Evolutionary conservation across 2,113 vertebrate genomes (phyloP), one percentile per base, ranked within the genome.

Genomic region (Ailuropoda melanoleuca): DNA sequence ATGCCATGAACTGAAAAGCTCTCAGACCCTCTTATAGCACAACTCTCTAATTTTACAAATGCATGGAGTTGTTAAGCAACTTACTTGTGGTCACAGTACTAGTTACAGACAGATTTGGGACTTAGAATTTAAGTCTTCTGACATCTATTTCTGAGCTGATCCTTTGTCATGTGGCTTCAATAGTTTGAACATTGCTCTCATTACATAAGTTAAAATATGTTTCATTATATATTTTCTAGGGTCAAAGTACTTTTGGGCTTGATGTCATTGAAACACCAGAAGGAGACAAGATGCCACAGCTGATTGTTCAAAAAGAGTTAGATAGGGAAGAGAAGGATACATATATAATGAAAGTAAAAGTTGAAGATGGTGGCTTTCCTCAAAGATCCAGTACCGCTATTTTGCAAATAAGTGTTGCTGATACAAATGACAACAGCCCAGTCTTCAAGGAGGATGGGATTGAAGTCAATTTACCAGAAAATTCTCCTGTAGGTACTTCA

Each of bases 321-420:
- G 99, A 99, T 72, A 99, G 99, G 26, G 99, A 99, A 98, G 99
- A 99, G 95, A 99, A 99, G 97, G 99, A 99, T 96, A 99, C 99
- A 9, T 99, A 99, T 97, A 99, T 99, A 96, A 99, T 99, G 99
- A 99, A 99, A 98, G 99, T 99, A 97, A 99, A 99, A 98, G 99
- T 99, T 19, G 99, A 99, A 96, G 99, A 99, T 90, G 99, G 99
- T 34, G 99, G 99, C 74, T 99, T 98, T 93, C 99, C 99, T 48
- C 99, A 99, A 24, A 99, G 99, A 98, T 99, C 99, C 93, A 99
- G 99, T 99, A 99, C 99, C 1, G 99, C 99, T 95, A 99, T 99
- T 97, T 99, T 99, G 82, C 99, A 99, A 98, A 99, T 99, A 34
- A 99, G 99, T 5, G 99, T 99, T 96, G 99, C 99, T 4, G 99